Base-by-base conservation (phyloP, 2,888 invertebrate genomes). In the Dicyrtoma fusca region DNA sequence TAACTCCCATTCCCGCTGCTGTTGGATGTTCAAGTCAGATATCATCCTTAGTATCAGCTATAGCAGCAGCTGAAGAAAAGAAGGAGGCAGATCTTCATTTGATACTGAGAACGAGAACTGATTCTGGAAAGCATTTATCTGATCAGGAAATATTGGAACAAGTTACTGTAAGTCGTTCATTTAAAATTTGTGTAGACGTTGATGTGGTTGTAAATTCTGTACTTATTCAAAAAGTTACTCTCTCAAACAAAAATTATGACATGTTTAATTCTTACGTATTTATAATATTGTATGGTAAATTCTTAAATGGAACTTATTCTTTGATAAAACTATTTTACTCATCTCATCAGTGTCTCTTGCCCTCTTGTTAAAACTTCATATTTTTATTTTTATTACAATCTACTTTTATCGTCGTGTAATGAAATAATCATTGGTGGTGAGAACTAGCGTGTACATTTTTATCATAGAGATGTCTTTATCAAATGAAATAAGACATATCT, bases 71-170 rank as follows among this genome's bases (percentile, higher is more conserved):
- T 21, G 78, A 76, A 42, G 77, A 78, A 63, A 65, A 71, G 55
- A 75, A 75, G 34, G 76, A 75, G 10, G 75, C 69, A 34, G 64
- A 53, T 14, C n/a, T 64, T n/a, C 63, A 65, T 53, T 34, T 59
- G n/a, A 45, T 59, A 19, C 57, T 92, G 26, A 87, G 92, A 79
- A 92, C 92, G 49, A 88, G 94, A 80, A 92, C 94, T 62, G 91
- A 91, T 82, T 94, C 94, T 57, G 94, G 94, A 63, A 80, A 80
- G 66, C 68, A 77, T 19, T 69, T 80, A 11, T 76, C 78, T 14
- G 80, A 80, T 74, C 44, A 77, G 87, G 94, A 97, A 88, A 97
- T 97, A 80, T 86, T 97, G 76, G 94, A 95, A 84, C 93, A 94
- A 86, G 92, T 95, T 34, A 85, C 85, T 71, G 80, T 80, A 75